A percentile compares a stretch with the other conserved stretches of the same genome.
Conservation (phyloP, 92 coral and sea anemone genomes). For the Plumapathes pennacea region DNA sequence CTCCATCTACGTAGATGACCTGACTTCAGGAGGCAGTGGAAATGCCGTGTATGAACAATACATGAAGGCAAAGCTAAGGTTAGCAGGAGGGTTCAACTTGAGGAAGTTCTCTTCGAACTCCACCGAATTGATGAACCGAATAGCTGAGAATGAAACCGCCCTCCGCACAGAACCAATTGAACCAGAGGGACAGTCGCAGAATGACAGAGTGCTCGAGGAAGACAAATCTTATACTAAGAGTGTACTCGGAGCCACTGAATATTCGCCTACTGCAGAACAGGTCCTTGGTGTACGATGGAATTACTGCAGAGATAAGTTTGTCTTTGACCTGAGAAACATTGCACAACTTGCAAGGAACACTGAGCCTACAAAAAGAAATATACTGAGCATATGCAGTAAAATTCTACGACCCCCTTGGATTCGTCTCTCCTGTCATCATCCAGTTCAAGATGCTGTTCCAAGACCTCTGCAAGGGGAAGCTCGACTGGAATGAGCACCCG, state of each 20-base stretch:
- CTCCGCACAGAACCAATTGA: too few relatives aligned
- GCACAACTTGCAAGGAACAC: constrained; percentile 22
- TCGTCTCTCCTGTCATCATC: constrained; percentile 33
- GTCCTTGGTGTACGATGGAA: constrained; percentile 38
- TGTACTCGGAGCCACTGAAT: not conserved
- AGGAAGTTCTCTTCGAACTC: constrained; percentile 49
- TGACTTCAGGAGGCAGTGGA: constrained; percentile 26
- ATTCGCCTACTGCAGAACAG: constrained; percentile 2
- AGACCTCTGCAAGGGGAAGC: constrained; percentile 29
- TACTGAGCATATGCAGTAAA: too few relatives aligned
- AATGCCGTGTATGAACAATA: constrained; percentile 26
- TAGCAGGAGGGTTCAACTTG: constrained; percentile 55
- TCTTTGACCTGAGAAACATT: constrained; percentile 21
- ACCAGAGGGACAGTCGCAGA: too few relatives aligned
- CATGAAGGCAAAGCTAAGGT: constrained; percentile 35
- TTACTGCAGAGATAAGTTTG: constrained; percentile 33
- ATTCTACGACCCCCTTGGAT: constrained; percentile 53
- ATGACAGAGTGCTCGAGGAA: not conserved
- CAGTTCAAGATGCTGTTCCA: constrained; percentile 49
- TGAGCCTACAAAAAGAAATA: constrained; percentile 25
- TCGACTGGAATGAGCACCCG: constrained; percentile 39
- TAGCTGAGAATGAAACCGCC: constrained; percentile 32
- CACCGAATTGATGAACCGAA: constrained; percentile 8
- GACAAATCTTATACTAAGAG: not conserved
- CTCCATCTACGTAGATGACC: constrained; percentile 63